Evolutionary conservation across 2,797 vertebrate genomes (phyloP), one percentile per base, ranked within the genome.

Genomic region (Enteromius argenteus): DNA sequence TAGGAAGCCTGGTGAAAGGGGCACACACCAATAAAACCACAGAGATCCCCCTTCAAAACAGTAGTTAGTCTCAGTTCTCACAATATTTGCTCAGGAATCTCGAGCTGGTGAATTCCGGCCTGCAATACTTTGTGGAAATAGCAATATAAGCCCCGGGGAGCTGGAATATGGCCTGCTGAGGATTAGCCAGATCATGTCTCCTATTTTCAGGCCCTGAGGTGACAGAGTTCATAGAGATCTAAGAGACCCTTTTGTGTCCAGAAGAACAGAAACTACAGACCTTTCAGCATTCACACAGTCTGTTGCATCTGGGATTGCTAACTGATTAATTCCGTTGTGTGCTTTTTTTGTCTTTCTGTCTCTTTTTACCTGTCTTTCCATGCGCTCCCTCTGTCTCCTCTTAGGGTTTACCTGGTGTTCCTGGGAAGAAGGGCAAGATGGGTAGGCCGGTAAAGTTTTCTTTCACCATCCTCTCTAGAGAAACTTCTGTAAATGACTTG

Each of bases 361-460:
- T 77, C 39, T 85, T 87, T 84, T 80, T 81, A 86, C 84, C 49
- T 89, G 71, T 64, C 82, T 88, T 81, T 64, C 80, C 37, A 73
- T 51, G 32, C 14, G 81, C 86, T 86, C 17, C 81, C 19, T 88
- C 44, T 81, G 84, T 78, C 84, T 90, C 87, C 89, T 81, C 64
- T 78, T 89, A 99, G 98, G 98, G 98, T 88, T 95, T 95, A 91
- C 96, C 97, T 88, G 98, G 98, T 83, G 95, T 97, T 97, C 97
- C 97, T 93, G 98, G 98, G 96, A 99, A 98, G 98, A 99, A 96
- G 97, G 98, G 98, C 97, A 97, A 97, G 97, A 99, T 98, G 97
- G 98, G 98, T 99, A 99, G 97, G 98, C 97, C 97, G 98, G 97
- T 99, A 99, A 99, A 99, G 97, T 98, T 99, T 99, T 99, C 93